Base-by-base conservation (phyloP, 2,797 vertebrate species). In the Phataginus tetradactyla region DNA sequence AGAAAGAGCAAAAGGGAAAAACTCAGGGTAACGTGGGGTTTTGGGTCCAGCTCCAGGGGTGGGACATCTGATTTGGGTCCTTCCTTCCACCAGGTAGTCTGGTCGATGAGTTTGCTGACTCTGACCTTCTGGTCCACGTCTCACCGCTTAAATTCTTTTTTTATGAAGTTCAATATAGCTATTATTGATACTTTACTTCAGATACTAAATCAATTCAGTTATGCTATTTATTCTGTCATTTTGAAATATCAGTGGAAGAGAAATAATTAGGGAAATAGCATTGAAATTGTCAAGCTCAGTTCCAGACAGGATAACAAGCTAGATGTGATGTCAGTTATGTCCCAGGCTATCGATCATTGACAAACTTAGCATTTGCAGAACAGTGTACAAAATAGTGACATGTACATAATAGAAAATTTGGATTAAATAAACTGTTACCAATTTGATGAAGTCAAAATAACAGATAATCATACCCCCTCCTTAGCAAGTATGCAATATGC, bases 181-280 rank as follows among this genome's bases (percentile, higher is more conserved):
- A 90, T 96, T 98, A 98, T 66, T 78, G 81, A 72, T 68, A 97
- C 1, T 12, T 90, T 96, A 97, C 90, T 98, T 98, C 92, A 91
- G 88, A 97, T 95, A 96, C 66, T 93, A 94, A 95, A 96, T 95
- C 61, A 98, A 98, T 96, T 98, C 96, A 97, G 97, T 98, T 98
- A 96, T 85, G 75, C 51, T 88, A 97, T 97, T 98, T 97, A 96
- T 83, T 96, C 83, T 88, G 42, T 92, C 81, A 96, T 89, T 96
- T 96, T 89, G 57, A 97, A 97, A 94, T 97, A 98, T 78, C 95
- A 96, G 72, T 96, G 83, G 74, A 97, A 98, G 79, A 97, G 93
- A 98, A 98, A 97, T 97, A 98, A 98, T 98, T 96, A 98, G 97
- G 97, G 98, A 98, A 97, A 51, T 97, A 97, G 96, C 98, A 97